phyloP scores from a whole-genome alignment of 2,113 vertebrate species.

The Progne subis region DNA sequence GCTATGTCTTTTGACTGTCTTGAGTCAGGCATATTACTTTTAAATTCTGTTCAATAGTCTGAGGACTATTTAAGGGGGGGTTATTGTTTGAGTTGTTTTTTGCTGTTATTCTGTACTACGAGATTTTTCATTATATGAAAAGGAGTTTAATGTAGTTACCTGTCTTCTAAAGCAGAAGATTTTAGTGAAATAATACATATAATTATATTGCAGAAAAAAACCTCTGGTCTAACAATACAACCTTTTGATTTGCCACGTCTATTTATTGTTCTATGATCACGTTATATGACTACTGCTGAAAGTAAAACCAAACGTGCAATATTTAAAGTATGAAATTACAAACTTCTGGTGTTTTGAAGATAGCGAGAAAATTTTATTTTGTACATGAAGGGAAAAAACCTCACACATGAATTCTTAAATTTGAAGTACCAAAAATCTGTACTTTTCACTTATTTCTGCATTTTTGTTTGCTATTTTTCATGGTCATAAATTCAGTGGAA shows the following conservation, averaged over 20 bases:
- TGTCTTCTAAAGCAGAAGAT: neutral
- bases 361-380: neutral
- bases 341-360: neutral
- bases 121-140: neutral
- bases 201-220: neutral
- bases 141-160: neutral
- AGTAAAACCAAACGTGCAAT: neutral
- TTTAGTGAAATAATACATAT: neutral
- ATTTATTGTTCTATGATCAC: neutral
- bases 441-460: neutral
- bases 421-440: fast-evolving
- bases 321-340: neutral
- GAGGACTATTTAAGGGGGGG: fast-evolving
- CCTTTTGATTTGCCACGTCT: neutral
- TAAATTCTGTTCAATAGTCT: neutral
- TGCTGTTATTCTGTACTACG: neutral
- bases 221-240: neutral
- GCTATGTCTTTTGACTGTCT: neutral
- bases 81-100: neutral
- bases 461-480: neutral
- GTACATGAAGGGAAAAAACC: fast-evolving
- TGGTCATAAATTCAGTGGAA: neutral
- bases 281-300: neutral
- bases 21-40: neutral
- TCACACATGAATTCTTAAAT: neutral